Percentiles rank a stretch among this genome's conserved stretches.
These are phyloP conservation scores for Stomorhina lunata DNA, from an alignment of 2,888 invertebrate genomes.

Conservation along the genomic window DNA sequence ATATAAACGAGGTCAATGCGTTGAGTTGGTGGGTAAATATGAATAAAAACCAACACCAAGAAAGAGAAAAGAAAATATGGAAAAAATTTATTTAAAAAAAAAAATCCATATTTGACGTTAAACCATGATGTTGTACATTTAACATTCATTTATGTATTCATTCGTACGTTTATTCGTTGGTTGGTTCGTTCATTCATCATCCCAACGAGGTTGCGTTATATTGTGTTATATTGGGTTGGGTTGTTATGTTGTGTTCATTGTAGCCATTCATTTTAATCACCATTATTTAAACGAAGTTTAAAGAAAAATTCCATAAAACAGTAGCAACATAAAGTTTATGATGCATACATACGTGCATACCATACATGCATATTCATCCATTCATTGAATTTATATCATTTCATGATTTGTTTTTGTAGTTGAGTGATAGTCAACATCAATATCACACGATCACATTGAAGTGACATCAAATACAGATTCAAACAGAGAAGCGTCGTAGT, in stretches of 20 bases:
- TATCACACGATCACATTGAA: slow-evolving; percentile 32
- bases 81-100: slow-evolving; percentile 20
- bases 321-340: slow-evolving; percentile 21
- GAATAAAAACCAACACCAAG: background rate
- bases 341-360: slow-evolving; percentile 11
- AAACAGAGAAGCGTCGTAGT: slow-evolving; percentile 2
- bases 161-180: background rate
- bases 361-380: too few relatives aligned
- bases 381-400: background rate
- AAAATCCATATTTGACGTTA: slow-evolving; percentile 32
- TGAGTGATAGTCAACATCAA: slow-evolving; percentile 9
- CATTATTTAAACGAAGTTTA: slow-evolving; percentile 25
- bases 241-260: slow-evolving; percentile 1
- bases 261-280: slow-evolving; percentile 37
- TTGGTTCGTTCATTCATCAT: slow-evolving; percentile 26
- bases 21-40: slow-evolving; percentile 31
- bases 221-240: background rate
- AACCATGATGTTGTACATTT: slow-evolving; percentile 31
- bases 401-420: background rate
- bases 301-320: background rate
- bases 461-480: slow-evolving; percentile 2
- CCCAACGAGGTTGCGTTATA: background rate
- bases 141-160: slow-evolving; percentile 40
- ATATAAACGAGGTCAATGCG: slow-evolving; percentile 51
- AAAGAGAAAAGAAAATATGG: background rate